Conservation (phyloP, 2,113 vertebrate genomes). For the Struthio camelus region DNA sequence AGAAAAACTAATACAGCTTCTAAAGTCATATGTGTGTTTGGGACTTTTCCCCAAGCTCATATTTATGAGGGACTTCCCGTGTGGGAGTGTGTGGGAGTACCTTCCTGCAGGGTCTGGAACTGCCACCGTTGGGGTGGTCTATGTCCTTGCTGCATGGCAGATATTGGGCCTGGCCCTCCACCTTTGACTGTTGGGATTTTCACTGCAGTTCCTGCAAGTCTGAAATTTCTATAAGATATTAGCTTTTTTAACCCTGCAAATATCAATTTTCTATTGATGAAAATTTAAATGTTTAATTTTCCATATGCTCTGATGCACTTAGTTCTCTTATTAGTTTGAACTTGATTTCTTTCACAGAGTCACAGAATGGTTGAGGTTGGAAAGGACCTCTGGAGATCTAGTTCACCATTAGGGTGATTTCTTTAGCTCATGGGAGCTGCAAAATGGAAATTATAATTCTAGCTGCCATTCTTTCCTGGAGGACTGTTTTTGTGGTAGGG, state of each 20-base stretch:
- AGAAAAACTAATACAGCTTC: background rate
- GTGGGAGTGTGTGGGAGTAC: too few species aligned
- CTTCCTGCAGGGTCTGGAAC: background rate
- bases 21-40: background rate
- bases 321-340: background rate
- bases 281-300: background rate
- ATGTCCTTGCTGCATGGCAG: too few species aligned
- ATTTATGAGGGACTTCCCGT: too few species aligned
- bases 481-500: background rate
- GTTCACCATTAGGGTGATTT: background rate
- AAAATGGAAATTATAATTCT: background rate
- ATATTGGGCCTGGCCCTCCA: background rate
- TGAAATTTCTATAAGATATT: background rate
- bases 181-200: background rate
- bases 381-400: too few species aligned
- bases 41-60: background rate
- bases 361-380: too few species aligned
- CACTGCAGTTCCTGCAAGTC: too few species aligned
- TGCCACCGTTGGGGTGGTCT: background rate
- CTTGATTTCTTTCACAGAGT: too few species aligned
- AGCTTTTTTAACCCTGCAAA: too few species aligned
- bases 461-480: background rate
- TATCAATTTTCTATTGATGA: background rate
- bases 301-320: background rate
- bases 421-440: accelerated